Evolutionary conservation across 2,113 vertebrate species (phyloP).

Genomic region (Thamnaconus septentrionalis): DNA sequence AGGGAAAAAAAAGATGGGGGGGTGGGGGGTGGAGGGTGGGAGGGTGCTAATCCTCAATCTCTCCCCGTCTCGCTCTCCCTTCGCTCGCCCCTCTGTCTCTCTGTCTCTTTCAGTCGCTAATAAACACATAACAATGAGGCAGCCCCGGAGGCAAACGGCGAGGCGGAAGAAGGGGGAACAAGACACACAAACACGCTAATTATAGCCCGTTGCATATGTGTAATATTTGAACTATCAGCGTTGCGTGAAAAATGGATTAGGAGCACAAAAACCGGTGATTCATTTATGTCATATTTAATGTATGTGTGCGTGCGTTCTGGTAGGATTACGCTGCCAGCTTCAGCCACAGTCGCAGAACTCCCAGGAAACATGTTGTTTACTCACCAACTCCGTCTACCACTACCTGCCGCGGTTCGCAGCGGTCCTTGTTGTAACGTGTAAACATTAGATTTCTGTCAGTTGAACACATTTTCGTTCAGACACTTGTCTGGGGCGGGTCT

Average conservation of each 20-base stretch:
- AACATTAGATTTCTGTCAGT: no score
- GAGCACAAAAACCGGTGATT: constrained; percentile 64
- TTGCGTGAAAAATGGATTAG: constrained; percentile 68
- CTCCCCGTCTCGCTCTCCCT: constrained; percentile 29
- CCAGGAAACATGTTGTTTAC: constrained; percentile 39
- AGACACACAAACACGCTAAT: constrained; percentile 75
- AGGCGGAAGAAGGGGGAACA: constrained; percentile 40
- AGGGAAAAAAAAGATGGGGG: constrained; percentile 28
- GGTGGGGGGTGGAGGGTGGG: no score
- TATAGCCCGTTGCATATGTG: constrained; percentile 74
- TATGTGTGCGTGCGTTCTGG: constrained; percentile 56
- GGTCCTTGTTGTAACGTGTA: no score
- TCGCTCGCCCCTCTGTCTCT: constrained; percentile 50
- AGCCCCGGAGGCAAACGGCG: constrained; percentile 58
- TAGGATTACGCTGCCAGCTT: constrained; percentile 56
- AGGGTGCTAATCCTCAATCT: constrained; percentile 63
- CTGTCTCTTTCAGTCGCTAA: constrained; percentile 75
- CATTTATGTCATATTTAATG: constrained; percentile 65
- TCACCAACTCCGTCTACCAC: constrained; percentile 1
- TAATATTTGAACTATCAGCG: constrained; percentile 72
- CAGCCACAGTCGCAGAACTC: constrained; percentile 42
- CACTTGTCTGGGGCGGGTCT: no score
- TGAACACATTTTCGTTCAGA: no score
- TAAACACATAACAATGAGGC: constrained; percentile 77
- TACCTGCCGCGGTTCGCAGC: no score